These are phyloP conservation scores for Thumatha senex DNA, from an alignment of 2,888 invertebrate species.

Conservation along the genomic window DNA sequence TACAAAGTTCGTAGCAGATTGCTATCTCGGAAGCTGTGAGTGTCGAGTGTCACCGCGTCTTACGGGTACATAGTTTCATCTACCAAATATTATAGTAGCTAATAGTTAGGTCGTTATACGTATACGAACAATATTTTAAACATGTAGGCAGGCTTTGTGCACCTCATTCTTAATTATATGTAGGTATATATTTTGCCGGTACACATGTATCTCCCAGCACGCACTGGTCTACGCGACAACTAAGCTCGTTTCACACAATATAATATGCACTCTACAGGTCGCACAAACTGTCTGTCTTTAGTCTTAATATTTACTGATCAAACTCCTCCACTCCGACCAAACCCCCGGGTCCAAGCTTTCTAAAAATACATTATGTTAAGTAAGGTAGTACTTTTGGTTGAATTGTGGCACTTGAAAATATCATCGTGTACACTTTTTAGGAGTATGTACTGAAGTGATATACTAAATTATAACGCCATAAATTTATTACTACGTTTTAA, in stretches of 20 bases:
- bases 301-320: neutral
- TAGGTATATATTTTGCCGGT: neutral
- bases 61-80: constrained; percentile 10
- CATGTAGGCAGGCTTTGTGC: constrained; percentile 6
- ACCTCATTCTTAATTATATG: constrained; percentile 1
- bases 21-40: neutral
- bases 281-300: neutral
- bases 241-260: no score
- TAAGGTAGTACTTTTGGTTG: neutral
- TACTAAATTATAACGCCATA: no score
- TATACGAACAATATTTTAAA: constrained; percentile 30
- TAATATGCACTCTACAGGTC: no score
- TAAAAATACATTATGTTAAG: neutral
- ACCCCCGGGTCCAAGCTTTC: constrained; percentile 34
- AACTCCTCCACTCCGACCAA: constrained; percentile 17
- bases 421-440: no score
- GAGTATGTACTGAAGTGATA: no score
- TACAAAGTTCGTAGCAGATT: neutral
- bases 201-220: no score
- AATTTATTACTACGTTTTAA: no score
- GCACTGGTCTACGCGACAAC: no score
- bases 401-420: no score
- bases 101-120: constrained; percentile 24
- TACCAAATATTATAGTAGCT: constrained; percentile 34
- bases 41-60: constrained; percentile 9